phyloP scores from a whole-genome alignment of 2,797 vertebrate species.

The Atherinosoma microstoma region DNA sequence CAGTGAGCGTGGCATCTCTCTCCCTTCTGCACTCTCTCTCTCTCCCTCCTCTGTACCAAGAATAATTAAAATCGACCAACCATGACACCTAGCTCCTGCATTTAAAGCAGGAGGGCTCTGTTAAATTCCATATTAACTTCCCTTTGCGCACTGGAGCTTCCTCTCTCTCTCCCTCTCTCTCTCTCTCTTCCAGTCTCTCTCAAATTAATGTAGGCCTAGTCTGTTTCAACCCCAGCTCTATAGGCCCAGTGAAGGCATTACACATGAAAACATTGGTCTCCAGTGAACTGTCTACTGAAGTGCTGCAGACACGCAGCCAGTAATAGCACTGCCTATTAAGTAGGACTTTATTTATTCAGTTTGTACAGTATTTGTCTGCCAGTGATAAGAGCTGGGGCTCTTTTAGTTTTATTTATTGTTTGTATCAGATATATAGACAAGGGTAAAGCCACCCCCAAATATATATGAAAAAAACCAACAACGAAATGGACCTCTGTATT shows the following conservation, averaged over 20 bases:
- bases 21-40: conserved; percentile 32
- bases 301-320: conserved; percentile 76
- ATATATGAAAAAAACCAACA: not conserved
- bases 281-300: conserved; percentile 78
- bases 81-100: conserved; percentile 83
- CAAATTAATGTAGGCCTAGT: conserved; percentile 81
- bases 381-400: conserved; percentile 34
- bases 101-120: conserved; percentile 81
- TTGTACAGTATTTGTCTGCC: conserved; percentile 71
- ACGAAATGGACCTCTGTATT: not conserved
- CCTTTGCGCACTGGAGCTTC: conserved; percentile 42
- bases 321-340: conserved; percentile 75
- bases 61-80: conserved; percentile 86
- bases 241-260: conserved; percentile 82
- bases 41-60: conserved; percentile 78
- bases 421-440: conserved; percentile 15
- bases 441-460: conserved; percentile 6
- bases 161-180: too few species aligned
- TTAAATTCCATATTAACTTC: conserved; percentile 84
- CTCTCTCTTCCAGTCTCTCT: conserved; percentile 40
- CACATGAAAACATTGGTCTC: conserved; percentile 82
- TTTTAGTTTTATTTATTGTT: conserved; percentile 60
- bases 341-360: conserved; percentile 77
- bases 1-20: conserved; percentile 39
- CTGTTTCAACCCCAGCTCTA: conserved; percentile 77